These are phyloP conservation scores for Phragmatobia fuliginosa DNA, from an alignment of 2,888 invertebrate genomes.

Conservation along the genomic window DNA sequence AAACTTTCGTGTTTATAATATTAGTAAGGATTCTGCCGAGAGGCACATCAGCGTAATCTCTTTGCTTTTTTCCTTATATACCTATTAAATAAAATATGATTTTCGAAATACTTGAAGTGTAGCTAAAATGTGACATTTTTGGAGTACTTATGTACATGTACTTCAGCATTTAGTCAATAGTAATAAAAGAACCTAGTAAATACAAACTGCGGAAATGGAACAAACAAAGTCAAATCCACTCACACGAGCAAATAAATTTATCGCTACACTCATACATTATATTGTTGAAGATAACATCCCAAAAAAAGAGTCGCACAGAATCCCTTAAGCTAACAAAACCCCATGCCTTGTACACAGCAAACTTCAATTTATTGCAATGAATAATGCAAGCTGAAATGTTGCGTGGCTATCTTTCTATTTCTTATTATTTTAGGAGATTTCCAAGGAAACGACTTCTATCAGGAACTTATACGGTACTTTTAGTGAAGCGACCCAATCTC, in stretches of 20 bases:
- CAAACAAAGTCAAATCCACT: conserved; percentile 3
- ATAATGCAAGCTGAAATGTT: conserved; percentile 63
- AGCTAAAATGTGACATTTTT: neutral
- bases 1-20: no score
- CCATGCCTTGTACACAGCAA: conserved; percentile 45
- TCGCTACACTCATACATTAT: conserved; percentile 18
- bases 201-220: neutral
- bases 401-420: conserved; percentile 33
- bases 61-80: no score
- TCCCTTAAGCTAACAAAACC: conserved; percentile 38
- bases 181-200: neutral
- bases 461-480: conserved; percentile 27
- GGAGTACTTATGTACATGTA: neutral
- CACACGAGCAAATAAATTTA: conserved; percentile 26
- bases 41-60: no score
- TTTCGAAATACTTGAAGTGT: neutral
- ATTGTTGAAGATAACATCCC: conserved; percentile 30
- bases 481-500: conserved; percentile 23
- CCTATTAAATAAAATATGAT: neutral
- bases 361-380: conserved; percentile 72
- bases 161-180: neutral
- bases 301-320: conserved; percentile 32
- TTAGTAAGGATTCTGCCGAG: no score
- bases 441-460: conserved; percentile 21
- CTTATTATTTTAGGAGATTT: conserved; percentile 53